Percentiles rank a stretch among this genome's conserved stretches.
These are phyloP conservation scores for Rhinichthys osculus DNA, from an alignment of 2,797 vertebrate genomes.

Conservation along the genomic window DNA sequence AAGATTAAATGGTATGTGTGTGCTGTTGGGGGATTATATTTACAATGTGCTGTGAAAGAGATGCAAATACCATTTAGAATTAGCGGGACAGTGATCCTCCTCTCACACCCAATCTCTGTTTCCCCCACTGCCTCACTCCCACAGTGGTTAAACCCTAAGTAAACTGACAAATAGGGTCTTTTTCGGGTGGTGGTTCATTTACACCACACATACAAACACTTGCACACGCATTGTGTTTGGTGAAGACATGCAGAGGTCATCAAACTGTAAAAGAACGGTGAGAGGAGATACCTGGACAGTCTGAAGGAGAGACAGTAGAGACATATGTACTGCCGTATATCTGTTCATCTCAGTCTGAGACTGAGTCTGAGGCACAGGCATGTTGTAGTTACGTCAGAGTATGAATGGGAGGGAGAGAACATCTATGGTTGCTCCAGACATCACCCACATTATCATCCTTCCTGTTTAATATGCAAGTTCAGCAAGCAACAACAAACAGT, in stretches of 20 bases:
- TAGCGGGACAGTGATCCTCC: slow-evolving; percentile 63
- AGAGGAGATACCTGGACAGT: slow-evolving; percentile 4
- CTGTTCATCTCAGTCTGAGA: slow-evolving; percentile 15
- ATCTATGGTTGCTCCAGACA: slow-evolving; percentile 22
- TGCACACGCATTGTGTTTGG: slow-evolving; percentile 31
- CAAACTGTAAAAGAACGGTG: slow-evolving; percentile 4
- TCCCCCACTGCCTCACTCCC: not conserved
- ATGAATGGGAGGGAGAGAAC: not conserved
- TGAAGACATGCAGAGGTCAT: slow-evolving; percentile 41
- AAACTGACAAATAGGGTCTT: slow-evolving; percentile 33
- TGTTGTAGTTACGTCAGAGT: not conserved
- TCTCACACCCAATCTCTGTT: slow-evolving; percentile 34
- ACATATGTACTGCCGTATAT: slow-evolving; percentile 7
- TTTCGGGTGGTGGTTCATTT: slow-evolving; percentile 24
- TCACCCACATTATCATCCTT: not conserved
- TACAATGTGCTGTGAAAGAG: slow-evolving; percentile 68
- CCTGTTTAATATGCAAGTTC: not conserved
- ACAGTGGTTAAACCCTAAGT: slow-evolving; percentile 26
- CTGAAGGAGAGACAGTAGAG: not conserved
- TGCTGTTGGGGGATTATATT: slow-evolving; percentile 32
- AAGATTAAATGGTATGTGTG: slow-evolving; percentile 16
- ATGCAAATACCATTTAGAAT: slow-evolving; percentile 64
- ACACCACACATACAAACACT: slow-evolving; percentile 27
- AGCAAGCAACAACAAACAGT: not conserved
- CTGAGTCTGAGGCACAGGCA: not conserved